Base-by-base conservation (phyloP, 1,140 invertebrate genomes). In the Carposina sasakii region DNA sequence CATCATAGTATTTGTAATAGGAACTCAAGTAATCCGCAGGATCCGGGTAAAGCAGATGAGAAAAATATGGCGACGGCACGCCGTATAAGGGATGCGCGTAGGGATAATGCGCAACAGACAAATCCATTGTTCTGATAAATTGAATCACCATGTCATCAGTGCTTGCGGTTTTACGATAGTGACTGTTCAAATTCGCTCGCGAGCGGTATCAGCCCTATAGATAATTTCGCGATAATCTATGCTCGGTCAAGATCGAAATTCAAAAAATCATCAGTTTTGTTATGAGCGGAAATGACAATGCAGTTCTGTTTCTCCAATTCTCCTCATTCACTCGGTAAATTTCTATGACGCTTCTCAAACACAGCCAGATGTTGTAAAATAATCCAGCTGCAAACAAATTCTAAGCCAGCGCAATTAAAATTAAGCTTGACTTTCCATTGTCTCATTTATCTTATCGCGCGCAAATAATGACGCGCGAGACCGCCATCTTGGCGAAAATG, bases 1-100 rank as follows among this genome's bases (percentile, higher is more conserved):
- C 77, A 64, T 79, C 72, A 42, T 78, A 82, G 17, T 63, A 57
- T 48, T 76, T 76, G 53, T 72, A 76, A 57, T 76, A 82, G 0
- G 59, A 51, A 43, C 54, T 56, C 0, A 79, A 37, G 46, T 72
- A 78, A 17, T 74, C 72, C 1, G 57, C 37, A 5, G 61, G 61
- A 9, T 75, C 67, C 13, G 63, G 63, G 26, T 72, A 71, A 16
- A 72, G 33, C 10, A 79, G 39, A 1, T 53, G 66, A 19, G 48
- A 64, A 16, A 34, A 34, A 16, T 16, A 34, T 34, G 33, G 15
- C 15, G 33, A 16, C 2, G 19, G 13, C 5, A 47, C 15, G 30
- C 69, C 61, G 57, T 71, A 82, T 33, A 76, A 53, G 40, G 72
- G 41, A n/a, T 53, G 48, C 21, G 56, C 31, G 52, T 67, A 72